Base-by-base conservation (phyloP, 2,113 vertebrate species). In the Hymenochirus boettgeri region DNA sequence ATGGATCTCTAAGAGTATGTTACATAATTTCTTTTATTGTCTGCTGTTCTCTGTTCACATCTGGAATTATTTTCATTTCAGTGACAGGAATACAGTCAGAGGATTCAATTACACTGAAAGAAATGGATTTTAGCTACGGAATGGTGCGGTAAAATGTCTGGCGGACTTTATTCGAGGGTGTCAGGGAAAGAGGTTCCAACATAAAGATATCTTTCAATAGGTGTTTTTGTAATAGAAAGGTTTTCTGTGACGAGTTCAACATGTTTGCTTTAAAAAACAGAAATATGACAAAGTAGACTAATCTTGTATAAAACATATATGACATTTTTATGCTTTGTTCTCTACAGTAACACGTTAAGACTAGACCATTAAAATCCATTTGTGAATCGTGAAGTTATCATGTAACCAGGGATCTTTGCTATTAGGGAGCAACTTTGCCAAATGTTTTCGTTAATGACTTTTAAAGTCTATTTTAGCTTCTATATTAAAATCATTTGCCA, bases 371-470 rank as follows among this genome's bases (percentile, higher is more conserved):
- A n/a, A 18, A 54, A 18, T 26, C 17, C 24, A 63, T 54, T 58
- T 19, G 25, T 24, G 12, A 42, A 23, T 35, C 29, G 53, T 63
- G 50, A 54, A 42, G 50, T 63, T 17, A 63, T 22, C 45, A 33
- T 26, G 26, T 42, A 54, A 26, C 5, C 4, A 25, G 48, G 18
- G 50, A 19, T 26, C 42, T 54, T 42, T 27, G 26, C 33, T 63
- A 42, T 27, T 53, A 63, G 54, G 37, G 50, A 51, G 54, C 27
- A 7, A 54, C 42, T 54, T 53, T 25, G 33, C 33, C 33, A 18
- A 63, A 39, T 10, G 29, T 54, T 27, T 35, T n/a, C 39, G 5
- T 42, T 42, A n/a, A 17, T 42, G 39, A 6, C 1, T 42, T 42
- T 42, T 42, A 10, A n/a, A 15, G 6, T 7, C 15, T n/a, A 15